phyloP scores from a whole-genome alignment of 1,140 invertebrate genomes.

The Cyclargus thomasi region DNA sequence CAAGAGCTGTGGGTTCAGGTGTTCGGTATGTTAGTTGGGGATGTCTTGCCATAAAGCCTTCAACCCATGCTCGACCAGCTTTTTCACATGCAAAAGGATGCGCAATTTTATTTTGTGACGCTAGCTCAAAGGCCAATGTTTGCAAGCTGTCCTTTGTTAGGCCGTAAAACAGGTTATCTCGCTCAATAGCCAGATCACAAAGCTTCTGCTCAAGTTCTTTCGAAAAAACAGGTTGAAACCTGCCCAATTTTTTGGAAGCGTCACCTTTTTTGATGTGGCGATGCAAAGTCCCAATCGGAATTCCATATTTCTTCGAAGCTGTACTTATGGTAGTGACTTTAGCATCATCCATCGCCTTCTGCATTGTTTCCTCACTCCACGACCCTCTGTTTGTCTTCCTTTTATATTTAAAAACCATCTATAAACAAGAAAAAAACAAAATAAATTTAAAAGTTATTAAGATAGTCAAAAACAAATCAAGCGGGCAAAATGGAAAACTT shows the following conservation, averaged over 20 bases:
- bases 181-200: constrained; percentile 7
- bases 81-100: background rate
- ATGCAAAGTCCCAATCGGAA: background rate
- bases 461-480: background rate
- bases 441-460: background rate
- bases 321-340: background rate
- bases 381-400: background rate
- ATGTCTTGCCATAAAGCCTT: background rate
- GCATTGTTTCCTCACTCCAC: background rate
- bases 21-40: background rate
- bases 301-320: background rate
- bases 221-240: constrained; percentile 13
- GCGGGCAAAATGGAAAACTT: background rate
- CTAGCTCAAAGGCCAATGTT: background rate
- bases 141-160: background rate
- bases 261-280: background rate
- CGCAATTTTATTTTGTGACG: background rate
- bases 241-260: background rate
- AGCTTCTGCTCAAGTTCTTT: constrained; percentile 16
- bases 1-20: background rate
- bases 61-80: background rate
- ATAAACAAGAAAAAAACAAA: background rate
- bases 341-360: background rate
- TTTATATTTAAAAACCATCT: background rate
- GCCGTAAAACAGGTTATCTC: constrained; percentile 1